These are phyloP conservation scores for Anguilla rostrata DNA, from an alignment of 2,113 vertebrate genomes.

Conservation along the genomic window DNA sequence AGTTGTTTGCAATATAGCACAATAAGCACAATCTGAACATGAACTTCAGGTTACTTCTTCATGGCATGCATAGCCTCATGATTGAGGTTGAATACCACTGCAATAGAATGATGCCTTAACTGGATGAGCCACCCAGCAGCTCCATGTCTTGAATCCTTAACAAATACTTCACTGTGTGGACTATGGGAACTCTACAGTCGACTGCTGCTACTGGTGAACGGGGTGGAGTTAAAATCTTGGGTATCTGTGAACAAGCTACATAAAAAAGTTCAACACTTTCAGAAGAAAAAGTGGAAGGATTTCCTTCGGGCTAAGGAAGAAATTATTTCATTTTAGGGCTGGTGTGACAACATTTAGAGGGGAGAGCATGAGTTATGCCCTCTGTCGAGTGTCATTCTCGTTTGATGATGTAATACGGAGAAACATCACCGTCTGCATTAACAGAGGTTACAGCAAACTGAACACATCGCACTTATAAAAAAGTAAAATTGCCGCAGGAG, in stretches of 20 bases:
- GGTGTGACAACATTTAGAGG: neutral
- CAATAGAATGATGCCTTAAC: no score
- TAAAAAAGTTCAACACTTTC: neutral
- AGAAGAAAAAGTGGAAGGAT: neutral
- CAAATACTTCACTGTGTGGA: no score
- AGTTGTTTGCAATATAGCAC: no score
- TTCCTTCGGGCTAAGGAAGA: neutral
- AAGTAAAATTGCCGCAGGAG: neutral
- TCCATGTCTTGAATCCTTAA: no score
- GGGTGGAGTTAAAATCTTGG: neutral
- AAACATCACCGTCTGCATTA: constrained; percentile 12
- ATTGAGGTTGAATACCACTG: no score
- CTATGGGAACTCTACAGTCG: neutral
- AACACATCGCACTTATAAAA: neutral
- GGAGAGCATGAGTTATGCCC: neutral
- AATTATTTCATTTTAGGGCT: neutral
- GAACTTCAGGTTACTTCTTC: no score
- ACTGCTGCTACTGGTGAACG: neutral
- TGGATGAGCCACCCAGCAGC: no score
- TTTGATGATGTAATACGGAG: constrained; percentile 25
- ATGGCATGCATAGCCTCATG: no score
- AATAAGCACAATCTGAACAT: no score
- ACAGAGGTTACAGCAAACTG: constrained; percentile 23
- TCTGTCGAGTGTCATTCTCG: neutral
- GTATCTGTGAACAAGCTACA: neutral